phyloP scores from a whole-genome alignment of 1,140 invertebrate species.

The Euwallacea similis region DNA sequence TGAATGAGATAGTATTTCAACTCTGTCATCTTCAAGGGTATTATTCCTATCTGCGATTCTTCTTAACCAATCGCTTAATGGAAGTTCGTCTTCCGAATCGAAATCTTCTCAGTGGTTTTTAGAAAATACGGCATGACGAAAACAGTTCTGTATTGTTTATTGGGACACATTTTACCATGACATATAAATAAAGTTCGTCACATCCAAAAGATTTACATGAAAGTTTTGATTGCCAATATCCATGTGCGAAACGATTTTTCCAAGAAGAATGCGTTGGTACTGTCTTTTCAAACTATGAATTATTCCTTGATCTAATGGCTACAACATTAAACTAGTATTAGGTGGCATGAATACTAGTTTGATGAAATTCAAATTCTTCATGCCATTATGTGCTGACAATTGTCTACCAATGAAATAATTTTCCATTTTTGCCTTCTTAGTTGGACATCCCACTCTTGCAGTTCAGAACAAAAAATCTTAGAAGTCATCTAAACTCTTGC shows the following conservation, averaged over 20 bases:
- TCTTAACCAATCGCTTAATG: constrained; percentile 13
- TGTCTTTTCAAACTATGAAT: constrained; percentile 38
- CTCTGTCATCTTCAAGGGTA: neutral
- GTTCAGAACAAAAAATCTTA: constrained; percentile 34
- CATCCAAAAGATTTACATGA: constrained; percentile 8
- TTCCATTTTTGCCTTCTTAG: constrained; percentile 24
- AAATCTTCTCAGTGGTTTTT: neutral
- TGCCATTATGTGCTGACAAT: constrained; percentile 38
- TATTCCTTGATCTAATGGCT: constrained; percentile 43
- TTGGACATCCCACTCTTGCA: constrained; percentile 34
- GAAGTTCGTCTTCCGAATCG: constrained; percentile 13
- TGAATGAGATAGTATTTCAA: neutral
- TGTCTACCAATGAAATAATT: constrained; percentile 40
- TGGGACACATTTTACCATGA: constrained; percentile 15
- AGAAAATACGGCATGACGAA: neutral
- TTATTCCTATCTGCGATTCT: neutral
- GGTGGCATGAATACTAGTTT: constrained; percentile 41
- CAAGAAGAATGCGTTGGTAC: constrained; percentile 23
- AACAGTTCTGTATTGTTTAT: constrained; percentile 9
- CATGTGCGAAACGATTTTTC: neutral
- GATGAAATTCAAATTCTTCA: constrained; percentile 31
- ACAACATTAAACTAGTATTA: constrained; percentile 37
- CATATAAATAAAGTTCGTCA: constrained; percentile 13
- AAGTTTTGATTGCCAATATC: constrained; percentile 6
- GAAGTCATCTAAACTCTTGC: constrained; percentile 55